Conservation (phyloP, 64 coral and sea anemone genomes). For the Stylophora pistillata region DNA sequence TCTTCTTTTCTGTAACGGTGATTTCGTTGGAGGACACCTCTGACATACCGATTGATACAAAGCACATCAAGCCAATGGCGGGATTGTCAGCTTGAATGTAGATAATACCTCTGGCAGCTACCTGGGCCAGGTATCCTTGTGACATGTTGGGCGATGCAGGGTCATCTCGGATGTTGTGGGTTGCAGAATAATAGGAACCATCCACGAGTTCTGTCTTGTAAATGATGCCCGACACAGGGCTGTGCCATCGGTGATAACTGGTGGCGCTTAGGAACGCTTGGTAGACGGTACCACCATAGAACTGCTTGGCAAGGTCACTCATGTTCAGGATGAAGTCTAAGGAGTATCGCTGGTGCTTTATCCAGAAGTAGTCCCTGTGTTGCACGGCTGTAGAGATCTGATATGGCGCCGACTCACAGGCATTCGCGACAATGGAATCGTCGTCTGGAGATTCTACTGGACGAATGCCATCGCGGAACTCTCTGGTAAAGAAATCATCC, state of each 20-base stretch:
- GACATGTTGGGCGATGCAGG: conserved; percentile 45
- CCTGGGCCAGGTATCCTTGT: conserved; percentile 70
- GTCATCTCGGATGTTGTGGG: conserved; percentile 40
- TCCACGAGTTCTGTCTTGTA: conserved; percentile 55
- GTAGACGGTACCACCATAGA: conserved; percentile 76
- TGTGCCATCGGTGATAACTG: conserved; percentile 85
- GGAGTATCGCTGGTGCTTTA: conserved; percentile 60
- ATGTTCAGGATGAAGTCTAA: conserved; percentile 70
- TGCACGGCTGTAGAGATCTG: conserved; percentile 28
- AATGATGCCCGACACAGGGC: conserved; percentile 64
- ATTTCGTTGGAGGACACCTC: conserved; percentile 81
- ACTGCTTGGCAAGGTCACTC: conserved; percentile 44
- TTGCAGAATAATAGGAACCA: conserved; percentile 72
- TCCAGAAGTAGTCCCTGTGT: conserved; percentile 54
- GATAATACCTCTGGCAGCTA: conserved; percentile 78
- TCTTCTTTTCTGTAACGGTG: conserved; percentile 58
- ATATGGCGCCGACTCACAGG: conserved; percentile 72
- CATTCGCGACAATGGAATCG: conserved; percentile 68
- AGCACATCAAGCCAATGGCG: conserved; percentile 88
- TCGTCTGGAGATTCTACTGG: conserved; percentile 64
- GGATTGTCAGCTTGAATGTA: conserved; percentile 80
- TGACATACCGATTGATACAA: conserved; percentile 75
- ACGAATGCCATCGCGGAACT: conserved; percentile 68
- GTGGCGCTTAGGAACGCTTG: conserved; percentile 72
- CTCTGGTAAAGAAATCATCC: conserved; percentile 90